A percentile compares a stretch with the other conserved stretches of the same genome.
Conservation (phyloP, 2,888 invertebrate species). For the Chelonus formosanus region DNA sequence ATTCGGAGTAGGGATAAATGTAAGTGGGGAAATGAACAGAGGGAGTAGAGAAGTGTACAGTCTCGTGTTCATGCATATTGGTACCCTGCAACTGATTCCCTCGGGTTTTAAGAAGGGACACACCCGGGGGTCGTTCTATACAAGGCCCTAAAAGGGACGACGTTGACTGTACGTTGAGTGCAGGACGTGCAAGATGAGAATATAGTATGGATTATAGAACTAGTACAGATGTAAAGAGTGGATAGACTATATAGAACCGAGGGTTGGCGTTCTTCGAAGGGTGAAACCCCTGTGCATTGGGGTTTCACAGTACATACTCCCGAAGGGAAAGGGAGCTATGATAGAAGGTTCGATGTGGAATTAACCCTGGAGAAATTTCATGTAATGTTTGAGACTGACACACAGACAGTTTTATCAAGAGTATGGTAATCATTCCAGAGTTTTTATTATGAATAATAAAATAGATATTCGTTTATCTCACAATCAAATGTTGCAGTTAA, state of each 20-base stretch:
- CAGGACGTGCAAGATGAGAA: too few relatives aligned
- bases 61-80: slow-evolving; percentile 19
- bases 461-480: not conserved
- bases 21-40: slow-evolving; percentile 21
- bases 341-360: slow-evolving; percentile 51
- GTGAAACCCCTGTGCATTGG: slow-evolving; percentile 53
- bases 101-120: not conserved
- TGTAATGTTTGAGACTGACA: not conserved
- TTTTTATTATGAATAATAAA: too few relatives aligned
- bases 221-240: not conserved
- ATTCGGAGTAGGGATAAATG: slow-evolving; percentile 15
- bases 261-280: slow-evolving; percentile 25
- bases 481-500: not conserved
- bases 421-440: too few relatives aligned
- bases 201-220: too few relatives aligned
- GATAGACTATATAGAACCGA: not conserved
- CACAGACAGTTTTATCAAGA: not conserved
- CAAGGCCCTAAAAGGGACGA: not conserved
- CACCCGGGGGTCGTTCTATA: not conserved
- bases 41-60: slow-evolving; percentile 34
- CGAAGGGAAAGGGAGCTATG: not conserved
- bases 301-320: slow-evolving; percentile 48
- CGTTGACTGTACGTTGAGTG: too few relatives aligned
- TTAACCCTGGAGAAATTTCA: slow-evolving; percentile 51
- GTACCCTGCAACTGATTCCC: slow-evolving; percentile 22